Percentiles rank a stretch among this genome's conserved stretches.
Evolutionary conservation across 1,140 invertebrate genomes (phyloP).

Genomic region (Sarcophaga bullata): DNA sequence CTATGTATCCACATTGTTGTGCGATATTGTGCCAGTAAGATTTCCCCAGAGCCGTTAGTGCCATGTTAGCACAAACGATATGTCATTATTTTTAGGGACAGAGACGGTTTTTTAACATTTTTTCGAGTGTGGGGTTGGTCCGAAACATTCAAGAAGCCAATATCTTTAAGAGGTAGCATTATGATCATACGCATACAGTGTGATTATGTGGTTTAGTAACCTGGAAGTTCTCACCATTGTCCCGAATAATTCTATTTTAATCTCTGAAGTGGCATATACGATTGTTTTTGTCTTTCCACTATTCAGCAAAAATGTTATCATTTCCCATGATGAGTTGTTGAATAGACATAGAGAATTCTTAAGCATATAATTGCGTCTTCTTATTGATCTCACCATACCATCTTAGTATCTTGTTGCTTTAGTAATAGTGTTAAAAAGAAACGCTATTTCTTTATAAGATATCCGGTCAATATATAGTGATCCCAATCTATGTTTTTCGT

Average conservation of each 20-base stretch:
- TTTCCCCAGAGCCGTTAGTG: slow-evolving; percentile 60
- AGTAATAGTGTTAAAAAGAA: slow-evolving; percentile 15
- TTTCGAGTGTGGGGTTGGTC: slow-evolving; percentile 58
- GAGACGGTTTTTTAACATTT: too few species aligned
- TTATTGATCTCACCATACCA: neutral
- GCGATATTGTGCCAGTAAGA: slow-evolving; percentile 58
- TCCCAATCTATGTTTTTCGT: too few species aligned
- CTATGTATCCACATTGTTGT: slow-evolving; percentile 53
- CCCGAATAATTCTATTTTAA: too few species aligned
- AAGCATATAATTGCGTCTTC: slow-evolving; percentile 41
- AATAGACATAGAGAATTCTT: slow-evolving; percentile 39
- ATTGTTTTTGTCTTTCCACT: too few species aligned
- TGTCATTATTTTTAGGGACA: slow-evolving; percentile 58
- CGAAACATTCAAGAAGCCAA: slow-evolving; percentile 60
- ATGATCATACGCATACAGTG: slow-evolving; percentile 63
- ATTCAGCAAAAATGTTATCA: too few species aligned
- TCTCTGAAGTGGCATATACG: too few species aligned
- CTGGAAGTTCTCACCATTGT: too few species aligned
- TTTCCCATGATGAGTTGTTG: too few species aligned
- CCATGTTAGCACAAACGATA: slow-evolving; percentile 61
- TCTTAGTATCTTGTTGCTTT: neutral
- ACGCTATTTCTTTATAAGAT: slow-evolving; percentile 29
- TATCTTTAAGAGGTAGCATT: slow-evolving; percentile 60
- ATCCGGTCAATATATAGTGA: slow-evolving; percentile 11
- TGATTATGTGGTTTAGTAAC: too few species aligned